Percentiles rank a stretch among this genome's conserved stretches.
Conservation (phyloP, 1,140 invertebrate species). For the Eupristina koningsbergeri region DNA sequence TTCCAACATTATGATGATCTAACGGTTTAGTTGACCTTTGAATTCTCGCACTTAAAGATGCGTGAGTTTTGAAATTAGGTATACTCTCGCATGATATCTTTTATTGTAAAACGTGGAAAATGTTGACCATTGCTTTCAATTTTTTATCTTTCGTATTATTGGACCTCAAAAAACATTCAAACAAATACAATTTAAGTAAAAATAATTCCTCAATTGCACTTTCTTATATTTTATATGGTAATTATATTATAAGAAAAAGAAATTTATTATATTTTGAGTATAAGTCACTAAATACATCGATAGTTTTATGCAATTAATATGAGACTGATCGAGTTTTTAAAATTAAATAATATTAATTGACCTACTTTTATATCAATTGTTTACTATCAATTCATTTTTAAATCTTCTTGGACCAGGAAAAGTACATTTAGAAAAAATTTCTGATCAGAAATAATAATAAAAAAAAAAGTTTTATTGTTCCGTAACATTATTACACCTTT, state of each 20-base stretch:
- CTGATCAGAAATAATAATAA: background rate
- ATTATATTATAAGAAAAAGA: background rate
- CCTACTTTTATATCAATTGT: too few relatives aligned
- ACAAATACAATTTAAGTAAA: background rate
- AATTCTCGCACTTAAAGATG: background rate
- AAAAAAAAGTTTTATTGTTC: background rate
- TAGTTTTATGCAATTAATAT: background rate
- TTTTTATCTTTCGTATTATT: background rate
- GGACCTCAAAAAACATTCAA: background rate
- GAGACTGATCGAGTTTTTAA: background rate
- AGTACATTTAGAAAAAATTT: background rate
- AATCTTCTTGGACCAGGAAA: background rate
- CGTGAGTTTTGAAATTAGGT: background rate
- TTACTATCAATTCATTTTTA: background rate
- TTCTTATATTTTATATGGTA: background rate
- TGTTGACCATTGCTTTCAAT: background rate
- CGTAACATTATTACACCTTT: background rate
- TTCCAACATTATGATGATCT: too few relatives aligned
- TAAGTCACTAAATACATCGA: background rate
- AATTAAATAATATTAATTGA: background rate
- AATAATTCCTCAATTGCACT: too few relatives aligned
- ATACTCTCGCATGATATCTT: background rate
- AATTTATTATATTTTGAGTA: background rate
- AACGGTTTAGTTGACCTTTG: background rate
- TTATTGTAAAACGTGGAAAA: background rate